Evolutionary conservation across 2,113 vertebrate genomes (phyloP), one percentile per base, ranked within the genome.

Genomic region (Lanius ludovicianus): DNA sequence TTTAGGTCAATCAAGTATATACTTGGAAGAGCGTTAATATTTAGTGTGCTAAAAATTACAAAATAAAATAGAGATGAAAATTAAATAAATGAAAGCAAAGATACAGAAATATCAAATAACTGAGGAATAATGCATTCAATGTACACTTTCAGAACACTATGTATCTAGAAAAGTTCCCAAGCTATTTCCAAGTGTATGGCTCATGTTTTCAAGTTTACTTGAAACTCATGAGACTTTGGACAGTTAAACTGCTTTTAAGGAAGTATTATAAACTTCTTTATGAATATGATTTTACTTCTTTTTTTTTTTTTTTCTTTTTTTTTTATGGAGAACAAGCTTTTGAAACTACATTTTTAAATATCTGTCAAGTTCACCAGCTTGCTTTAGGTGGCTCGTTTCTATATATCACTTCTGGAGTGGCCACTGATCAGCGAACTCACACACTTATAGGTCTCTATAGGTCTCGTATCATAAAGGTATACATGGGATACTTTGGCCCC

Each of bases 1-100:
- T 93, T 69, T 92, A 91, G 76, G 86, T 91, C 87, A 92, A 39
- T 27, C 30, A 73, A 80, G 16, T 77, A 86, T 93, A 77, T 57
- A 65, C n/a, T 86, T 46, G 75, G 15, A 42, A 85, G 33, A 76
- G 53, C 19, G 89, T 39, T 79, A 42, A 80, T 25, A 53, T 50
- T 70, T 69, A 62, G 20, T 65, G 18, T 53, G 49, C 50, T n/a
- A 84, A 76, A 96, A 33, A 44, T 47, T 71, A 47, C 30, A 91
- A 81, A 96, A 93, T 79, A 56, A 82, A 87, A 57, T 75, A 89
- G 63, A 41, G 46, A 63, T 55, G 87, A 76, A 47, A 83, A 63
- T 91, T 78, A 59, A 55, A 39, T 90, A 92, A 59, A 91, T 50
- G 28, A 53, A 84, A 81, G 16, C 27, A 90, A 90, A 93, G n/a